Evolutionary conservation across 1,140 invertebrate species (phyloP).

Genomic region (Frieseomelitta varia): DNA sequence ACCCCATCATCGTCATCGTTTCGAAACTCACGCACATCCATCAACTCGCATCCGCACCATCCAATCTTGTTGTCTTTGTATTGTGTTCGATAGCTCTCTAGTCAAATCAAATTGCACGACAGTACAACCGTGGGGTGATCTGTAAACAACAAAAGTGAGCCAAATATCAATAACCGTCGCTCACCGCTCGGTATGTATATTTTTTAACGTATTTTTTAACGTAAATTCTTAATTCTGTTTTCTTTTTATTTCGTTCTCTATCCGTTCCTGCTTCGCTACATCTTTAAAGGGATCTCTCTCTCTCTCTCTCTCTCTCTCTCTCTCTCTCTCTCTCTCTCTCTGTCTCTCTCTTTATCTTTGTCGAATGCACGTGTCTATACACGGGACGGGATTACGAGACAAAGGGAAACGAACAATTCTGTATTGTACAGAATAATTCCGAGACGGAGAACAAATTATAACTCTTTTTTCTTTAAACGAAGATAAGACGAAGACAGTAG

Average conservation of each 20-base stretch:
- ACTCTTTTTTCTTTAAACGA: not conserved
- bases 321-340: not conserved
- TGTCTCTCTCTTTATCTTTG: not conserved
- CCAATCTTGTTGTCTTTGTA: conserved; percentile 82
- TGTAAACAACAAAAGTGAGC: conserved; percentile 81
- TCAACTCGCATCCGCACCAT: conserved; percentile 81
- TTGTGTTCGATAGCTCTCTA: conserved; percentile 82
- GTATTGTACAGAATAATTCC: not conserved
- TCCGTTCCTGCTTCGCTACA: too few species aligned
- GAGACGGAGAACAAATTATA: not conserved
- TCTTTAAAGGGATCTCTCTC: not conserved
- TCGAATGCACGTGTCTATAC: conserved; percentile 15
- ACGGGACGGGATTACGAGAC: not conserved
- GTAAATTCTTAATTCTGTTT: not conserved
- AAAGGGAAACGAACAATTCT: conserved; percentile 10
- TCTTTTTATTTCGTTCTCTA: not conserved
- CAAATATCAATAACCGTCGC: conserved; percentile 76
- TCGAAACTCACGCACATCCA: conserved; percentile 82
- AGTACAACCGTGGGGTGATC: conserved; percentile 81
- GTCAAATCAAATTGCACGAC: conserved; percentile 82
- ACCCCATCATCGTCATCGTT: conserved; percentile 75
- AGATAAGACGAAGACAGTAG: not conserved
- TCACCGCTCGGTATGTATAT: conserved; percentile 38
- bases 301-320: not conserved
- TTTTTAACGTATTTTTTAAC: conserved; percentile 11